These are phyloP conservation scores for Tinea pellionella DNA, from an alignment of 2,888 invertebrate genomes.

Conservation along the genomic window DNA sequence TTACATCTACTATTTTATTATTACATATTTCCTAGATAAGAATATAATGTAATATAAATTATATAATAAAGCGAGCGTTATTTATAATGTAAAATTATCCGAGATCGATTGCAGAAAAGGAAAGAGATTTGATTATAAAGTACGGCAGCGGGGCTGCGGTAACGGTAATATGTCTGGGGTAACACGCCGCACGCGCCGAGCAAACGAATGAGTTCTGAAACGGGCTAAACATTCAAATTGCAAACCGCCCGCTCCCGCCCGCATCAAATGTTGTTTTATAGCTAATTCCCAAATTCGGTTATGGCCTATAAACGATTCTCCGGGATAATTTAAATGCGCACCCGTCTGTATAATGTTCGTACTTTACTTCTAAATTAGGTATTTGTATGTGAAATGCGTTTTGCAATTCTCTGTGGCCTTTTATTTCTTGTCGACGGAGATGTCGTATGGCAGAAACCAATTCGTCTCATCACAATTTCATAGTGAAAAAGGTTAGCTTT, in stretches of 20 bases:
- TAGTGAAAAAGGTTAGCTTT: not conserved
- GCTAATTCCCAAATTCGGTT: constrained; percentile 71
- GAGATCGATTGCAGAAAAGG: not conserved
- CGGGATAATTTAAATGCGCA: constrained; percentile 69
- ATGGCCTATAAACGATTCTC: constrained; percentile 70
- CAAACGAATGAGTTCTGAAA: constrained; percentile 38
- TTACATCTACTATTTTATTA: not conserved
- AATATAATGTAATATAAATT: not conserved
- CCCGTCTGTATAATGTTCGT: constrained; percentile 67
- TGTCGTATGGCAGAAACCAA: constrained; percentile 13
- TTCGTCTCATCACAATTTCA: not conserved
- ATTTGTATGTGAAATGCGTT: constrained; percentile 70
- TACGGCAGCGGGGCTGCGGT: not conserved
- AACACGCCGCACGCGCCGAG: constrained; percentile 54
- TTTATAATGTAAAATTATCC: not conserved
- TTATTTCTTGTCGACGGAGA: constrained; percentile 41
- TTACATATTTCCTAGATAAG: not conserved
- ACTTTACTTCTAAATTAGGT: constrained; percentile 66
- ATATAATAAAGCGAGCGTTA: too few relatives aligned
- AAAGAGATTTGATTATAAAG: not conserved
- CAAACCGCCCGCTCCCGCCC: constrained; percentile 65
- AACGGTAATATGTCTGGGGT: constrained; percentile 30
- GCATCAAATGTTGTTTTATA: constrained; percentile 71
- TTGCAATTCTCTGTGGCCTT: constrained; percentile 55
- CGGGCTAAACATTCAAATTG: constrained; percentile 66